Conservation (phyloP, 1,140 invertebrate genomes). For the Psilanteris sp. region DNA sequence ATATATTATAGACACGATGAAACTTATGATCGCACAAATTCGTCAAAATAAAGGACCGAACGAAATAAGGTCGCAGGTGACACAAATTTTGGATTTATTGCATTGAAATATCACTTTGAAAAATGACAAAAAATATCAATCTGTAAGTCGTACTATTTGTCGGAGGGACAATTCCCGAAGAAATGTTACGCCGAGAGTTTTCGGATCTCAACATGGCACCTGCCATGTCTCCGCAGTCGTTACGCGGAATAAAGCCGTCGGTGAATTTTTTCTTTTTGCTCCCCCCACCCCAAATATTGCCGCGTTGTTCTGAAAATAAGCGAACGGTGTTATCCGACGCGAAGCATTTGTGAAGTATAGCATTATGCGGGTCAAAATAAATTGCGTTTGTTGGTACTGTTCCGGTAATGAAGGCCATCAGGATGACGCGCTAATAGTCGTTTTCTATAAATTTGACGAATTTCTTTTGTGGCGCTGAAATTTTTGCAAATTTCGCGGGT, state of each 20-base stretch:
- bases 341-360: no score
- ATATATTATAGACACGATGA: no score
- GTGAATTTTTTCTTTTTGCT: constrained; percentile 51
- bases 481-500: no score
- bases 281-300: constrained; percentile 52
- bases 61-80: no score
- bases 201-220: constrained; percentile 40
- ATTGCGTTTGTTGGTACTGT: no score
- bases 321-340: no score
- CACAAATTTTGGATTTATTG: constrained; percentile 51
- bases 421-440: no score
- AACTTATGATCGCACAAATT: no score
- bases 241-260: constrained; percentile 46
- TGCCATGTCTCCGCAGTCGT: constrained; percentile 50
- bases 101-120: constrained; percentile 16
- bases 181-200: constrained; percentile 35
- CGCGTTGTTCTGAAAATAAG: constrained; percentile 35
- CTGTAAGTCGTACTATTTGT: constrained; percentile 18
- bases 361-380: constrained; percentile 15
- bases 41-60: no score
- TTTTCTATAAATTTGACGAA: no score
- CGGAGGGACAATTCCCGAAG: constrained; percentile 17
- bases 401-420: no score
- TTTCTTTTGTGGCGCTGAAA: no score
- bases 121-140: constrained; percentile 44